Evolutionary conservation across 2,888 invertebrate species (phyloP).

Genomic region (Seira musarum): DNA sequence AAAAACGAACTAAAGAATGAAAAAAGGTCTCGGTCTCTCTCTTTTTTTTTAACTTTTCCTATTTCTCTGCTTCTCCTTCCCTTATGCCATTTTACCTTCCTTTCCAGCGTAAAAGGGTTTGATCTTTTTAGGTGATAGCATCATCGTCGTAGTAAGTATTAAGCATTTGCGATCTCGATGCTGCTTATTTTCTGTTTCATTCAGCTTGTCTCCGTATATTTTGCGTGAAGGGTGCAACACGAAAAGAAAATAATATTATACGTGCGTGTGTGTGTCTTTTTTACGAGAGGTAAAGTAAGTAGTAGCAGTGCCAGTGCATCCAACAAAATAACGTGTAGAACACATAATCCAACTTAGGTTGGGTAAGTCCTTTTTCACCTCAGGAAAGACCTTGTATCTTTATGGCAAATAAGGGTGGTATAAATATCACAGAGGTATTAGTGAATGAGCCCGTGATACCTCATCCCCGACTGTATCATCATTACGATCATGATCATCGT

Average conservation of each 20-base stretch:
- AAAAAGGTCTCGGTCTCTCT: slow-evolving; percentile 34
- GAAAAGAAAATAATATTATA: slow-evolving; percentile 7
- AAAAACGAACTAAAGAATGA: slow-evolving; percentile 42
- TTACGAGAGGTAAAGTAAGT: background rate
- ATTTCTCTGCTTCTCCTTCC: slow-evolving; percentile 9
- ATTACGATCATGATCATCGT: background rate
- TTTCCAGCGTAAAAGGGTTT: slow-evolving; percentile 18
- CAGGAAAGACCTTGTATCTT: slow-evolving; percentile 35
- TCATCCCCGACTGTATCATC: background rate
- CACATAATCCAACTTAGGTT: slow-evolving; percentile 43
- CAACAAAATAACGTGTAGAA: slow-evolving; percentile 10
- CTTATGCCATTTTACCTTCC: slow-evolving; percentile 37
- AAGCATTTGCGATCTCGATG: too few species aligned
- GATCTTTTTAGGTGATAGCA: slow-evolving; percentile 43
- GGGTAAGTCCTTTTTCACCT: slow-evolving; percentile 13
- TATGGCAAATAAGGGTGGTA: slow-evolving; percentile 10
- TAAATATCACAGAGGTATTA: slow-evolving; percentile 4
- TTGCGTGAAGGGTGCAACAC: slow-evolving; percentile 20
- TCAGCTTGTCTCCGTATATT: background rate
- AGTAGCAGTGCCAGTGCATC: slow-evolving; percentile 20
- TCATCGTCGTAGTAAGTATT: background rate
- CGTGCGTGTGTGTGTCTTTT: background rate
- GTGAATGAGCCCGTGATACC: background rate
- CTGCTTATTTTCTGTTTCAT: slow-evolving; percentile 42
- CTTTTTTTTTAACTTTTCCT: slow-evolving; percentile 12